A percentile compares a stretch with the other conserved stretches of the same genome.
These are phyloP conservation scores for Ethmia dodecea DNA, from an alignment of 2,888 invertebrate species.

Conservation along the genomic window DNA sequence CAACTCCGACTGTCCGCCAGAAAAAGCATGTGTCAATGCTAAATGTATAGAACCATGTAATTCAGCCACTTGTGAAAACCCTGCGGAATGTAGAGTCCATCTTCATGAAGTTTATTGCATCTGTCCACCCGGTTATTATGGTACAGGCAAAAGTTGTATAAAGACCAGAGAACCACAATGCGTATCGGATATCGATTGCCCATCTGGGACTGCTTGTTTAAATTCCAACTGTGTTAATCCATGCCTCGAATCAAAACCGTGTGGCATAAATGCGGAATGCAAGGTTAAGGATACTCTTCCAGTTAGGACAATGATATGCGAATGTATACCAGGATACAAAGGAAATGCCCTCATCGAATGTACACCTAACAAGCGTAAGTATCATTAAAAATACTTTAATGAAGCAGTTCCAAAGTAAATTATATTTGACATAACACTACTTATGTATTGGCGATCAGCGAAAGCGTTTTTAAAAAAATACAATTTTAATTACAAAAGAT, in stretches of 20 bases:
- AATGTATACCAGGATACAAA: conserved; percentile 89
- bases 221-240: conserved; percentile 90
- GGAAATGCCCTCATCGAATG: conserved; percentile 93
- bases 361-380: conserved; percentile 82
- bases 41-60: conserved; percentile 89
- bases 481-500: too few species aligned
- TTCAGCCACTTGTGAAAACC: conserved; percentile 82
- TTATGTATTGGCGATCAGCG: too few species aligned
- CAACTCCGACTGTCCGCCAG: conserved; percentile 88
- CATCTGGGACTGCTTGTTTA: conserved; percentile 89
- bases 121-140: conserved; percentile 87
- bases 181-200: conserved; percentile 88
- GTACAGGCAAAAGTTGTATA: conserved; percentile 79
- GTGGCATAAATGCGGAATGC: conserved; percentile 88
- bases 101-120: conserved; percentile 87
- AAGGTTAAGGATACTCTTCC: conserved; percentile 88
- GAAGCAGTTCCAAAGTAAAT: too few species aligned
- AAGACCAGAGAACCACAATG: conserved; percentile 81
- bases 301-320: conserved; percentile 92
- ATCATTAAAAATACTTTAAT: conserved; percentile 1
- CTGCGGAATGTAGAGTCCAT: conserved; percentile 86
- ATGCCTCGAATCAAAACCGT: conserved; percentile 86
- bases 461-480: too few species aligned
- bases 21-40: conserved; percentile 88
- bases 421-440: too few species aligned